These are phyloP conservation scores for Nestor notabilis DNA, from an alignment of 2,113 vertebrate genomes.

Conservation along the genomic window DNA sequence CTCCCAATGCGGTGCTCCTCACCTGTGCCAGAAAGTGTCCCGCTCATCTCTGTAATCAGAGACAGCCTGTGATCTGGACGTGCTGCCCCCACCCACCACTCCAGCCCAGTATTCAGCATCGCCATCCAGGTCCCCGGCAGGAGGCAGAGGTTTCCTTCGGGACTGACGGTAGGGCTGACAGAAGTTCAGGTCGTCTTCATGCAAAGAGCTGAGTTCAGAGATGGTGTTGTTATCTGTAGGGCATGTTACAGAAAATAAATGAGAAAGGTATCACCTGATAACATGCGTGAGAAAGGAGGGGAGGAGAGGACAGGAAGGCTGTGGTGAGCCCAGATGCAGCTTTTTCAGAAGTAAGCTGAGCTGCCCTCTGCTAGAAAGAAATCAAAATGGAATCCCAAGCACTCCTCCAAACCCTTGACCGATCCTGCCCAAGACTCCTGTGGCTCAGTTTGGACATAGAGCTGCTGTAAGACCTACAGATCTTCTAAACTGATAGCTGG, in stretches of 20 bases:
- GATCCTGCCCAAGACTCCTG: background rate
- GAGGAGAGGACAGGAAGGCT: background rate
- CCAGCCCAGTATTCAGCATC: conserved; percentile 78
- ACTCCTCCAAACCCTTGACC: background rate
- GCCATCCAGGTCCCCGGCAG: conserved; percentile 81
- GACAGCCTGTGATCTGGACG: conserved; percentile 72
- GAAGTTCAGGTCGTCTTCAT: conserved; percentile 86
- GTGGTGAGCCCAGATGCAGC: background rate
- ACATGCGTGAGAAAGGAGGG: background rate
- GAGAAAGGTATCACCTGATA: background rate
- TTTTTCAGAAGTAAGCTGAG: background rate
- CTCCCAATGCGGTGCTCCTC: background rate
- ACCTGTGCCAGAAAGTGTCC: conserved; percentile 79
- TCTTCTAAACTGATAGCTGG: background rate
- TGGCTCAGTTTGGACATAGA: background rate
- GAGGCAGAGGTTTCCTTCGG: conserved; percentile 86
- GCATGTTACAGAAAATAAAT: background rate
- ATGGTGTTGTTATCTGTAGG: conserved; percentile 88
- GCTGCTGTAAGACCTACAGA: background rate
- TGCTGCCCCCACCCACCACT: conserved; percentile 59
- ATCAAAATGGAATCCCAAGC: background rate
- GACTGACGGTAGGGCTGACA: conserved; percentile 87
- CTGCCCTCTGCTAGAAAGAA: background rate
- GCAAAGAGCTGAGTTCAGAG: conserved; percentile 95
- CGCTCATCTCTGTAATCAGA: conserved; percentile 77